A percentile compares a stretch with the other conserved stretches of the same genome.
Conservation (phyloP, 2,888 invertebrate species). For the Spisula solida region DNA sequence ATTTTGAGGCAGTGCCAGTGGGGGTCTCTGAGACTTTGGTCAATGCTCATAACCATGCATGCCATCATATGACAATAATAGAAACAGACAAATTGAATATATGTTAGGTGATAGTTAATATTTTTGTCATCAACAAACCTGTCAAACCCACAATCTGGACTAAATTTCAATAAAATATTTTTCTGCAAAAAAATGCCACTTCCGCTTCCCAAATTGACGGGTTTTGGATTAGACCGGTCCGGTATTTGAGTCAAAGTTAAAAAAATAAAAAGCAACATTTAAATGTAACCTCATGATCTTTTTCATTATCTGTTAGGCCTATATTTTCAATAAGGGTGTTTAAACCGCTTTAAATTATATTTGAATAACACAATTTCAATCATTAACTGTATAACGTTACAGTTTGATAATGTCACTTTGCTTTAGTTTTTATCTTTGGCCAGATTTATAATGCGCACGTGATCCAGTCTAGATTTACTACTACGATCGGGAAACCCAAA, state of each 20-base stretch:
- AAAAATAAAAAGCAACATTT: neutral
- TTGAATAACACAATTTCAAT: too few relatives aligned
- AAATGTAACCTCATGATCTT: too few relatives aligned
- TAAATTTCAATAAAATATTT: neutral
- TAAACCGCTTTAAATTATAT: too few relatives aligned
- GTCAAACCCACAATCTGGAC: neutral
- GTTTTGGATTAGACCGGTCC: neutral
- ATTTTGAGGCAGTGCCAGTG: too few relatives aligned
- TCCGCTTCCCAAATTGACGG: neutral
- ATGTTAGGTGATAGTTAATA: too few relatives aligned
- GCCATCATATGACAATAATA: too few relatives aligned
- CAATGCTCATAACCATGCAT: too few relatives aligned
- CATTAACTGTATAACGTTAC: too few relatives aligned
- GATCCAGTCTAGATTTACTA: neutral
- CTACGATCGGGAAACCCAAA: conserved; percentile 6
- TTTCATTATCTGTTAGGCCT: too few relatives aligned
- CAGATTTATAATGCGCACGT: neutral
- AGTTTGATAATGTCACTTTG: neutral
- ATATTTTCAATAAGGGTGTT: too few relatives aligned
- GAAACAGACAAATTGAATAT: too few relatives aligned
- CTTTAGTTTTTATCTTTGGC: neutral
- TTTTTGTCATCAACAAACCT: neutral
- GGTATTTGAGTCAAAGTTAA: neutral
- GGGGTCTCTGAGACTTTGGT: too few relatives aligned
- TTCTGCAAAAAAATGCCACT: neutral